phyloP scores from a whole-genome alignment of 1,140 invertebrate genomes.

The Papilio machaon region DNA sequence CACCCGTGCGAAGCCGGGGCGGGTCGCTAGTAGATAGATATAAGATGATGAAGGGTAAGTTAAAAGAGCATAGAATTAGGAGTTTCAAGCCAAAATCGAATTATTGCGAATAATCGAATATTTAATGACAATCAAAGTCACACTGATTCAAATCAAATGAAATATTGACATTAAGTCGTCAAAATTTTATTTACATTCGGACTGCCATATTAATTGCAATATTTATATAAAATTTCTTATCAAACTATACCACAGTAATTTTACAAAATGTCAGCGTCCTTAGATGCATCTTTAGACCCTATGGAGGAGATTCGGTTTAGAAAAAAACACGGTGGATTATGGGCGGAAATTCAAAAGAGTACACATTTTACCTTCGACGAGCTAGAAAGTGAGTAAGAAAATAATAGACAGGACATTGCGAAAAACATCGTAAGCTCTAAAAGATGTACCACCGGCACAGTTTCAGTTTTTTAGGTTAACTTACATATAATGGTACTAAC shows the following conservation, averaged over 20 bases:
- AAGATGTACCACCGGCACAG: no score
- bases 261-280: constrained; percentile 67
- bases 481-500: no score
- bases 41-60: no score
- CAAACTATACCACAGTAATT: constrained; percentile 36
- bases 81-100: no score
- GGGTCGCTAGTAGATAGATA: no score
- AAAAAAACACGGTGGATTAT: constrained; percentile 80
- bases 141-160: neutral
- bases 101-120: neutral
- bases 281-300: constrained; percentile 80
- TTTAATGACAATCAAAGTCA: neutral
- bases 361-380: constrained; percentile 75
- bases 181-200: constrained; percentile 2
- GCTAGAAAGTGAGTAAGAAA: constrained; percentile 62
- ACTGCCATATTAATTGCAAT: neutral
- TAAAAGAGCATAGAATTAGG: no score
- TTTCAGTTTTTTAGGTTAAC: no score
- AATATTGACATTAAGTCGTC: neutral
- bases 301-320: constrained; percentile 83
- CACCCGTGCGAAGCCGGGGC: no score
- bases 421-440: no score
- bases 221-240: constrained; percentile 1
- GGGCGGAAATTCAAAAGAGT: constrained; percentile 73
- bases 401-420: constrained; percentile 14